phyloP scores from a whole-genome alignment of 2,797 vertebrate genomes.

The Channallabes apus region DNA sequence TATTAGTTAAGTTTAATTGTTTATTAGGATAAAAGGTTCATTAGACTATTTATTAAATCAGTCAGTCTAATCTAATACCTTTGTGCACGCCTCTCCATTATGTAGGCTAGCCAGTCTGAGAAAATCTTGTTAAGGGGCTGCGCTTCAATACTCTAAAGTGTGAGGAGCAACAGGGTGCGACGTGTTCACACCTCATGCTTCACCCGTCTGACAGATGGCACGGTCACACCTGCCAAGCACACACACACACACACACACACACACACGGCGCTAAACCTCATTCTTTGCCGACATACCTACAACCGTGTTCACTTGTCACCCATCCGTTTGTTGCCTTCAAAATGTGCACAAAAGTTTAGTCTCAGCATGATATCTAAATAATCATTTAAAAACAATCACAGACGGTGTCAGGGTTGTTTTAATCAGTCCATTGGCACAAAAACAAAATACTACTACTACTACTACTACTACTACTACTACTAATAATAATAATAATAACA shows the following conservation, averaged over 20 bases:
- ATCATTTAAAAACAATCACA: neutral
- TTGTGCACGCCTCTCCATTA: neutral
- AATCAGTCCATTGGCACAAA: neutral
- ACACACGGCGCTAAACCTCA: slow-evolving; percentile 25
- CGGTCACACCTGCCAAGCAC: slow-evolving; percentile 23
- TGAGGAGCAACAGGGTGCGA: slow-evolving; percentile 45
- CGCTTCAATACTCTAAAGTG: slow-evolving; percentile 32
- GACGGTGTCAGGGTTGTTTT: neutral
- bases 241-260: slow-evolving; percentile 12
- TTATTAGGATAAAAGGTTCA: neutral
- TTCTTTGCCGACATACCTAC: neutral
- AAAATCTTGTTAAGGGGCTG: slow-evolving; percentile 29
- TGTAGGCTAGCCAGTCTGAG: slow-evolving; percentile 12
- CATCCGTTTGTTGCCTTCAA: slow-evolving; percentile 31
- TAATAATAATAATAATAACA: too few relatives aligned
- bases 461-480: too few relatives aligned
- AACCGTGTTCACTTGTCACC: slow-evolving; percentile 37
- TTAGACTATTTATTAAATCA: slow-evolving; percentile 21
- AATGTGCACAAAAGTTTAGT: slow-evolving; percentile 24
- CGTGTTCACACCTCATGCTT: slow-evolving; percentile 42
- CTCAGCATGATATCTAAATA: neutral
- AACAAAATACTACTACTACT: too few relatives aligned
- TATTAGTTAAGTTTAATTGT: neutral
- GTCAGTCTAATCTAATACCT: slow-evolving; percentile 7
- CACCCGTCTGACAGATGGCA: slow-evolving; percentile 46